Percentiles rank a stretch among this genome's conserved stretches.
Evolutionary conservation across 2,113 vertebrate genomes (phyloP).

Genomic region (Sigmodon hispidus): DNA sequence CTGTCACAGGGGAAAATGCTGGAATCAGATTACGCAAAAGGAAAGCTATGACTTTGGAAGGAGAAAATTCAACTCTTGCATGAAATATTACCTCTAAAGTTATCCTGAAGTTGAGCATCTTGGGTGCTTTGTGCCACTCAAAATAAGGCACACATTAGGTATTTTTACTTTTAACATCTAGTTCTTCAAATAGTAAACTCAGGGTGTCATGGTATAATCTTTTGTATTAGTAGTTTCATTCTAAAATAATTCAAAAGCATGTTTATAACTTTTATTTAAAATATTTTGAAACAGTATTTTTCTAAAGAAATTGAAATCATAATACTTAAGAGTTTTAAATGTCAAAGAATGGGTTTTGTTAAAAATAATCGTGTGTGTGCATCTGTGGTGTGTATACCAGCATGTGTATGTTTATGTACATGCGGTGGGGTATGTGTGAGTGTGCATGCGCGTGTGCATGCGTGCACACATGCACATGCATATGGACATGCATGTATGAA

Average conservation of each 20-base stretch:
- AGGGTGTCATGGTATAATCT: not conserved
- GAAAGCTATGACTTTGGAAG: slow-evolving; percentile 58
- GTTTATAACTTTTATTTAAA: slow-evolving; percentile 32
- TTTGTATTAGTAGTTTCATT: slow-evolving; percentile 38
- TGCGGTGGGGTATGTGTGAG: not conserved
- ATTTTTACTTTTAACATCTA: slow-evolving; percentile 35
- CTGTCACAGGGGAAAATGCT: slow-evolving; percentile 58
- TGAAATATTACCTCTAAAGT: slow-evolving; percentile 11
- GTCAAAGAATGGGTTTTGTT: slow-evolving; percentile 13
- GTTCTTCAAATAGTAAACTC: not conserved
- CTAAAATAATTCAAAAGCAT: slow-evolving; percentile 15
- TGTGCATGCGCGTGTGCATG: not conserved
- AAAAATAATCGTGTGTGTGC: not conserved
- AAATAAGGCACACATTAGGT: not conserved
- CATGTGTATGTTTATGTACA: not conserved
- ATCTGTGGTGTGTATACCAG: not conserved
- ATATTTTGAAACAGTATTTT: slow-evolving; percentile 47
- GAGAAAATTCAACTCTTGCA: slow-evolving; percentile 19
- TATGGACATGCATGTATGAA: not conserved
- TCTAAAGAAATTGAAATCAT: slow-evolving; percentile 5
- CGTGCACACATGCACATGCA: not conserved
- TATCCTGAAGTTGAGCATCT: not conserved
- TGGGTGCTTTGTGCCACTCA: slow-evolving; percentile 30
- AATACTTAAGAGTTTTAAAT: slow-evolving; percentile 52
- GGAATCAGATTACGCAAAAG: slow-evolving; percentile 55